phyloP scores from a whole-genome alignment of 1,140 invertebrate genomes.

The Brachionus manjavacas region DNA sequence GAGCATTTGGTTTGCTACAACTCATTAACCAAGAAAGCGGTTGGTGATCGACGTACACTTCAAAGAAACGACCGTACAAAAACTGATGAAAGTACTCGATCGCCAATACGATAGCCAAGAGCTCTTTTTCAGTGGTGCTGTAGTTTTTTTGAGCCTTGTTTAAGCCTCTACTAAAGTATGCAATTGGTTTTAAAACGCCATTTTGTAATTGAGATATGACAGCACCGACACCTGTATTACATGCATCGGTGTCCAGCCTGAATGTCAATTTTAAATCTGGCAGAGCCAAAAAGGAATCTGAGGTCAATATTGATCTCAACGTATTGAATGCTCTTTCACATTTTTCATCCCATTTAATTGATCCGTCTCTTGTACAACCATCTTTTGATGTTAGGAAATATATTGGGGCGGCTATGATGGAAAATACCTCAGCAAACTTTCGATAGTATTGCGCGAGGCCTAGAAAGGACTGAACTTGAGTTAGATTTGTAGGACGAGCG shows the following conservation, averaged over 20 bases:
- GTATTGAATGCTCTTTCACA: not conserved
- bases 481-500: conserved; percentile 46
- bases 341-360: not conserved
- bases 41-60: conserved; percentile 58
- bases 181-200: not conserved
- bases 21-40: conserved; percentile 53
- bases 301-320: not conserved
- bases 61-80: conserved; percentile 56
- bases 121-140: conserved; percentile 52
- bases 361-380: not conserved
- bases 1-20: conserved; percentile 40
- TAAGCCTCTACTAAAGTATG: not conserved
- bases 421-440: not conserved
- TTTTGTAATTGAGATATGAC: conserved; percentile 51
- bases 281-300: conserved; percentile 16
- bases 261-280: conserved; percentile 50
- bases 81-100: conserved; percentile 55
- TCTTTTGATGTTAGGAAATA: not conserved
- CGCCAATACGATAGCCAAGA: conserved; percentile 53
- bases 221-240: conserved; percentile 52
- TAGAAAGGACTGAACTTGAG: conserved; percentile 54
- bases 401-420: not conserved
- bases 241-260: conserved; percentile 57
- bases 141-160: conserved; percentile 44
- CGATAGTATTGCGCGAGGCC: conserved; percentile 14